Percentiles rank a stretch among this genome's conserved stretches.
Evolutionary conservation across 2,797 vertebrate species (phyloP).

Genomic region (Malurus leucopterus): DNA sequence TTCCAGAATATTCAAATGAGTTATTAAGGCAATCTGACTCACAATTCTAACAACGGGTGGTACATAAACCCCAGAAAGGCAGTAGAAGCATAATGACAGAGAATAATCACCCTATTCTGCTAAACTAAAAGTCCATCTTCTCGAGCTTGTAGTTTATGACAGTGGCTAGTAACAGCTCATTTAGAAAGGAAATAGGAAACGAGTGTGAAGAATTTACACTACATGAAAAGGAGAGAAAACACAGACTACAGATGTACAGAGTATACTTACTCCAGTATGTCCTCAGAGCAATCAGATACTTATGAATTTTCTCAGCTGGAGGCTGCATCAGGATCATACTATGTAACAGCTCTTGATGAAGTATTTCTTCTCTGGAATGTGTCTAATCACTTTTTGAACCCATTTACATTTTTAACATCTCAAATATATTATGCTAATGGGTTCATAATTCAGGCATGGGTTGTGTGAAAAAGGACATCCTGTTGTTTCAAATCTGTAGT

Average conservation of each 20-base stretch:
- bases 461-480: conserved; percentile 22
- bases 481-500: conserved; percentile 43
- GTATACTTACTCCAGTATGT: neutral
- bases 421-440: conserved; percentile 43
- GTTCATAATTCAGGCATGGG: conserved; percentile 6
- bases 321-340: conserved; percentile 35
- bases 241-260: neutral
- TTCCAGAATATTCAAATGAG: neutral
- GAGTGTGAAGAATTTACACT: neutral
- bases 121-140: neutral
- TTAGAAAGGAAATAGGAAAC: neutral
- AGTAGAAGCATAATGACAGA: neutral
- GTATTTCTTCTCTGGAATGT: conserved; percentile 29
- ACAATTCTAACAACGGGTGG: neutral
- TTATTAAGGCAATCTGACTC: neutral
- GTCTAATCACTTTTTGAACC: conserved; percentile 56
- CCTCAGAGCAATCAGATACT: conserved; percentile 45
- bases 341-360: conserved; percentile 50
- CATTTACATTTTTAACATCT: conserved; percentile 59
- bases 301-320: conserved; percentile 56
- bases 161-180: neutral
- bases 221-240: neutral
- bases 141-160: neutral
- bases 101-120: neutral
- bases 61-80: neutral